phyloP scores from a whole-genome alignment of 2,888 invertebrate genomes.

The Lutraria lutraria region DNA sequence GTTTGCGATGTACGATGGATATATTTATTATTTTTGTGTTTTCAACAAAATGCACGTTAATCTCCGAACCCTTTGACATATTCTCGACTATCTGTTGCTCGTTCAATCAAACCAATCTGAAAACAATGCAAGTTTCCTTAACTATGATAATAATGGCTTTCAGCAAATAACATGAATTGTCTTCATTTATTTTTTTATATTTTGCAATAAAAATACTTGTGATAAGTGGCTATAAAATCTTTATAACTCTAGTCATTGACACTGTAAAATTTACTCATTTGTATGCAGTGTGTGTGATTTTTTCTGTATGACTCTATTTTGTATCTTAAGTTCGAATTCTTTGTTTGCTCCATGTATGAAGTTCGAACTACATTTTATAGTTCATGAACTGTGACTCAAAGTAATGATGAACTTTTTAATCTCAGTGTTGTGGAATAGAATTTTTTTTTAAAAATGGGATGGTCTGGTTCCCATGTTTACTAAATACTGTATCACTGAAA shows the following conservation, averaged over 20 bases:
- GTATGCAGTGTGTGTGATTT: background rate
- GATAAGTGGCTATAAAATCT: background rate
- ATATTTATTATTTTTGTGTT: background rate
- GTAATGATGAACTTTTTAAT: no score
- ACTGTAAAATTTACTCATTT: background rate
- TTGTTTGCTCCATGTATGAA: background rate
- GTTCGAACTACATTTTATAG: background rate
- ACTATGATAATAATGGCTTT: background rate
- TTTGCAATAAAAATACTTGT: constrained; percentile 3
- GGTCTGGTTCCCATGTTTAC: no score
- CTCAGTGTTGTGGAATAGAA: no score
- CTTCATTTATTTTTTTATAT: background rate
- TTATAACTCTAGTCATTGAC: constrained; percentile 9
- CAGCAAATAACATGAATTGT: background rate
- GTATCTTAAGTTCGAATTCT: background rate
- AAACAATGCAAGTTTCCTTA: background rate
- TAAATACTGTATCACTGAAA: no score
- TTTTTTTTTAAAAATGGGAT: no score
- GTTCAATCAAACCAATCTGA: background rate
- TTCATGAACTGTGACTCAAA: background rate
- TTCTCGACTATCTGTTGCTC: background rate
- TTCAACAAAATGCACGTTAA: constrained; percentile 28
- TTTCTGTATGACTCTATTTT: background rate
- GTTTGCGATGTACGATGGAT: background rate
- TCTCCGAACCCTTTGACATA: constrained; percentile 31